Percentiles rank a stretch among this genome's conserved stretches.
phyloP scores from a whole-genome alignment of 2,888 invertebrate species.

The Trachelus troglodyta region DNA sequence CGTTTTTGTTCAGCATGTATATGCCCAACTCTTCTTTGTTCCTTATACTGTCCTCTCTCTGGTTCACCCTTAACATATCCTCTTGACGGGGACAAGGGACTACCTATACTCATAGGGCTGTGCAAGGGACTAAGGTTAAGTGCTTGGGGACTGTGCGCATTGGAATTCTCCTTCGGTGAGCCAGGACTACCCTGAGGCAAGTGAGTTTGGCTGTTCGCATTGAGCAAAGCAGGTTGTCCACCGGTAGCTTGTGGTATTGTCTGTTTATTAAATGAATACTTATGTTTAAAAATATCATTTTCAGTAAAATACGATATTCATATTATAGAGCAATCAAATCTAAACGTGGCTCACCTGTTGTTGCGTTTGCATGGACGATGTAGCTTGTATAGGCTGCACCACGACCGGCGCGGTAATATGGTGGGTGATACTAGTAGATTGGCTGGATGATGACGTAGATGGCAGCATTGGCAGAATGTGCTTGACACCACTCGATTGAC shows the following conservation, averaged over 20 bases:
- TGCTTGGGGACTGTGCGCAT: slow-evolving; percentile 59
- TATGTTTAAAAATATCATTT: slow-evolving; percentile 3
- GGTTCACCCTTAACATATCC: slow-evolving; percentile 66
- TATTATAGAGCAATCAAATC: neutral
- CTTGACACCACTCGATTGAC: slow-evolving; percentile 58
- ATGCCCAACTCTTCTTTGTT: slow-evolving; percentile 87
- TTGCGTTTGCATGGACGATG: slow-evolving; percentile 43
- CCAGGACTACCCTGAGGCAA: slow-evolving; percentile 55
- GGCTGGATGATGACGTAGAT: slow-evolving; percentile 68
- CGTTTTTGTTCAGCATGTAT: slow-evolving; percentile 97
- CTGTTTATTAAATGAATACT: neutral
- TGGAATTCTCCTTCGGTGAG: slow-evolving; percentile 59
- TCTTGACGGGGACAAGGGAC: slow-evolving; percentile 74
- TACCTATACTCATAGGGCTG: slow-evolving; percentile 67
- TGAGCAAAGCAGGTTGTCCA: slow-evolving; percentile 48
- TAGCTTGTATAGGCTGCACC: slow-evolving; percentile 63
- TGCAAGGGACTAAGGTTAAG: slow-evolving; percentile 67
- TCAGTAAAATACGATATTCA: neutral
- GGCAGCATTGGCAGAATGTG: slow-evolving; percentile 69
- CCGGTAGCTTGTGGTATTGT: slow-evolving; percentile 28
- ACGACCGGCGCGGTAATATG: slow-evolving; percentile 67
- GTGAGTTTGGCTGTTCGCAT: slow-evolving; percentile 46
- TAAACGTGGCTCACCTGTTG: neutral
- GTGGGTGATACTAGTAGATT: slow-evolving; percentile 59
- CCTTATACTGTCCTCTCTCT: slow-evolving; percentile 69